Percentiles rank a stretch among this genome's conserved stretches.
Evolutionary conservation across 2,113 vertebrate genomes (phyloP).

Genomic region (Ceyx melanurus): DNA sequence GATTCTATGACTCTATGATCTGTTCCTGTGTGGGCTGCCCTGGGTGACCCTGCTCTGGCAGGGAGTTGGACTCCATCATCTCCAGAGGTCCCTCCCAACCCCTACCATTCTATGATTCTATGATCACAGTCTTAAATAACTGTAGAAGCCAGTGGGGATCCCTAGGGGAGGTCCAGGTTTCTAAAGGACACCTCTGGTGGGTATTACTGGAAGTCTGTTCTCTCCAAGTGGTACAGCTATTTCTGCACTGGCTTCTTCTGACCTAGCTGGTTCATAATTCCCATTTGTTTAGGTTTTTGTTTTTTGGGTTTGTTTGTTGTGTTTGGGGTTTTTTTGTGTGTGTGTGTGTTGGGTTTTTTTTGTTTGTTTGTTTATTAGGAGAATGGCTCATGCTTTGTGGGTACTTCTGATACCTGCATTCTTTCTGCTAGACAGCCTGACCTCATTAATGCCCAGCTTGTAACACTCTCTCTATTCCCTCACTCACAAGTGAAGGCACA

Average conservation of each 20-base stretch:
- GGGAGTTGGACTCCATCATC: too few relatives aligned
- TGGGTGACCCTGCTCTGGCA: too few relatives aligned
- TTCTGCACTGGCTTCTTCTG: background rate
- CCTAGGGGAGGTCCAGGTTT: background rate
- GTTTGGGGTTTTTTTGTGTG: too few relatives aligned
- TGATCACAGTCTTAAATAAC: background rate
- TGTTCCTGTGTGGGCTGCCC: too few relatives aligned
- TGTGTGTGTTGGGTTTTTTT: too few relatives aligned
- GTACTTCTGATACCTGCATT: background rate
- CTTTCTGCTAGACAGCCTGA: background rate
- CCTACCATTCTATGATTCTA: too few relatives aligned
- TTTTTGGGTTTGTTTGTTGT: too few relatives aligned
- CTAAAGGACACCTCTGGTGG: background rate
- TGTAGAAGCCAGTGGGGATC: background rate
- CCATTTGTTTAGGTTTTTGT: background rate
- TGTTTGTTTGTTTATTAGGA: background rate
- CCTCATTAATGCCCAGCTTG: background rate
- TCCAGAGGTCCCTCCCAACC: too few relatives aligned
- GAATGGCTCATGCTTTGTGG: background rate
- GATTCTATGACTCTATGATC: too few relatives aligned
- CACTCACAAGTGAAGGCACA: background rate
- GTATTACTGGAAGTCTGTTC: background rate
- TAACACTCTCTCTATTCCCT: background rate
- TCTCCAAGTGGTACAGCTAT: background rate
- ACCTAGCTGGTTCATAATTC: background rate